These are phyloP conservation scores for Anguilla marmorata DNA, from an alignment of 2,797 vertebrate species.

Conservation along the genomic window DNA sequence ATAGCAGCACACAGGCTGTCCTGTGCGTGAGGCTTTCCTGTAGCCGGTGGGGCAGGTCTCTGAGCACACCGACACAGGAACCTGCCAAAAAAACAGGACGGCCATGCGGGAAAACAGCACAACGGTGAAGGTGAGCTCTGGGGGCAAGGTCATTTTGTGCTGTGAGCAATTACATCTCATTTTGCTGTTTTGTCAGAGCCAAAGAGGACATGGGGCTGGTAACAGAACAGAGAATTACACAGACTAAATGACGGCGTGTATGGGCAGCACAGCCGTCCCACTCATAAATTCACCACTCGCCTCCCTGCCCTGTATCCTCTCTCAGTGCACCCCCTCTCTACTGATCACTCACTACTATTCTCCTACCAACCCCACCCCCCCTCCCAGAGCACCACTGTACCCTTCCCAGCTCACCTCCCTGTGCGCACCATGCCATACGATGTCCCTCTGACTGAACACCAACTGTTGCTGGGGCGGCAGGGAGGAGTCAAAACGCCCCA, in stretches of 20 bases:
- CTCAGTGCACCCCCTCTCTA: not conserved
- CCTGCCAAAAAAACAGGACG: constrained; percentile 34
- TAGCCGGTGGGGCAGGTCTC: constrained; percentile 51
- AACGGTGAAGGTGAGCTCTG: not conserved
- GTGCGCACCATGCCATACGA: constrained; percentile 49
- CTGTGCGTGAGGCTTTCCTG: constrained; percentile 51
- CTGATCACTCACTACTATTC: not conserved
- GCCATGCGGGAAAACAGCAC: not conserved
- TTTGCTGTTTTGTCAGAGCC: not conserved
- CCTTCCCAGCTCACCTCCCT: constrained; percentile 38
- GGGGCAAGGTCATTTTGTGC: not conserved
- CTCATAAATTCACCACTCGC: not conserved
- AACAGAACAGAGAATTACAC: not conserved
- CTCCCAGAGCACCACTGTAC: not conserved
- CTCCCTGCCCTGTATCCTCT: not conserved
- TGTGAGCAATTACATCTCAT: not conserved
- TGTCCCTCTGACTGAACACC: constrained; percentile 45
- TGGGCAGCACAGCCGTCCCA: not conserved
- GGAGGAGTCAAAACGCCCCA: constrained; percentile 56
- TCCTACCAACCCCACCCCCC: not conserved
- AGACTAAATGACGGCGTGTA: not conserved
- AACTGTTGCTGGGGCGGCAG: constrained; percentile 47
- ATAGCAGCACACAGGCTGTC: constrained; percentile 57
- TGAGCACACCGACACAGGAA: constrained; percentile 54
- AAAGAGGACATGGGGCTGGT: not conserved